Conservation (phyloP, 1,140 invertebrate species). For the Drosophila carrolli region DNA sequence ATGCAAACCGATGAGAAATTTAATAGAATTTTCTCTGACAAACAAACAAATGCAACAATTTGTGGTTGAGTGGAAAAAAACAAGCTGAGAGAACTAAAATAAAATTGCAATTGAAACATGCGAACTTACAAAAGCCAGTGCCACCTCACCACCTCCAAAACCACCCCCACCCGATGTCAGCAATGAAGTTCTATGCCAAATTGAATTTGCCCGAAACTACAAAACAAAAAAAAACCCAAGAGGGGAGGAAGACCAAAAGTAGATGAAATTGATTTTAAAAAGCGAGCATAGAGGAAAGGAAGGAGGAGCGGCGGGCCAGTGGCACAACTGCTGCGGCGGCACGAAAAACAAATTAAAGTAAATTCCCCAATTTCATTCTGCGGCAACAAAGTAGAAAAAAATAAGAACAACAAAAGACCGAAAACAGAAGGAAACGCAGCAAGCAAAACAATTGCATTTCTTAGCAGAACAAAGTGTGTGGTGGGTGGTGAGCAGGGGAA, state of each 20-base stretch:
- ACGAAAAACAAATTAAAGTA: constrained; percentile 82
- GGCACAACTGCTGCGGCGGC: constrained; percentile 62
- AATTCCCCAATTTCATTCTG: constrained; percentile 82
- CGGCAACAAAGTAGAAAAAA: constrained; percentile 64
- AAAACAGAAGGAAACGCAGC: constrained; percentile 62
- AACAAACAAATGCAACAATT: constrained; percentile 66
- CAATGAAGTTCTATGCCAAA: constrained; percentile 66
- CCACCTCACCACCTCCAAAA: background rate
- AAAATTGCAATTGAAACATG: constrained; percentile 70
- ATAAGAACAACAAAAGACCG: constrained; percentile 23
- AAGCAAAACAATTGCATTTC: constrained; percentile 75
- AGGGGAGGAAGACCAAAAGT: constrained; percentile 51
- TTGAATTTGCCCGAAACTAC: constrained; percentile 77
- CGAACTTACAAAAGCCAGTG: constrained; percentile 37
- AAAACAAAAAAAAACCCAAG: constrained; percentile 52
- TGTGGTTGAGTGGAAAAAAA: constrained; percentile 58
- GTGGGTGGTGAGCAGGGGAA: background rate
- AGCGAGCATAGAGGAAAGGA: constrained; percentile 28
- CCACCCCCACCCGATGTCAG: constrained; percentile 19
- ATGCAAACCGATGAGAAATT: constrained; percentile 55
- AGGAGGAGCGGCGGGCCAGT: background rate
- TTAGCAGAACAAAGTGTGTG: constrained; percentile 24
- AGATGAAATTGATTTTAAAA: constrained; percentile 83
- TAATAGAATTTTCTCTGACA: constrained; percentile 58
- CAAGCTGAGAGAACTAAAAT: constrained; percentile 36